Evolutionary conservation across 1,140 invertebrate genomes (phyloP).

Genomic region (Saccostrea cuccullata): DNA sequence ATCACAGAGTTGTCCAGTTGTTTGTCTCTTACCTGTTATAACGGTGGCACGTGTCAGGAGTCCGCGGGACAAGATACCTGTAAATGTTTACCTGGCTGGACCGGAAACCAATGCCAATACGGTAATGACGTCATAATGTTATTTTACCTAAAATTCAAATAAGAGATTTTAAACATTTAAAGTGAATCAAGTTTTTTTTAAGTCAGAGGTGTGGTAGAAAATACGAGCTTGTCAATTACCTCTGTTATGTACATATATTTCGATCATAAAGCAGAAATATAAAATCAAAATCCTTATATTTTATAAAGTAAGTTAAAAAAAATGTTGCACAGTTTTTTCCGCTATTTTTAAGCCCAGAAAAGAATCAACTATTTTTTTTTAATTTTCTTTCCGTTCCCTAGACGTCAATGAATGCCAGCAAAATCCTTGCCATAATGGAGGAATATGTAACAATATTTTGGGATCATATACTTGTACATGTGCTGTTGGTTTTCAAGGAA

Average conservation of each 20-base stretch:
- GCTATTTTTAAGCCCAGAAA: background rate
- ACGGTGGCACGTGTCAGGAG: slow-evolving; percentile 44
- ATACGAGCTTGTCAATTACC: no score
- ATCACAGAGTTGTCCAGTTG: background rate
- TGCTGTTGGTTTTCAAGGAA: background rate
- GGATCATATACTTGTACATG: slow-evolving; percentile 22
- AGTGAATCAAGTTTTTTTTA: no score
- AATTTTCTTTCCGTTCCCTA: background rate
- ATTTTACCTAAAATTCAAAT: background rate
- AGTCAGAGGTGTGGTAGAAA: no score
- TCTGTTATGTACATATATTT: no score
- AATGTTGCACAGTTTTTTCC: no score
- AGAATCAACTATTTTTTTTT: background rate
- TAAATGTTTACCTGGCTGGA: slow-evolving; percentile 39
- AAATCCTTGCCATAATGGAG: slow-evolving; percentile 38
- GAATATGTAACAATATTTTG: slow-evolving; percentile 18
- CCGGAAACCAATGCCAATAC: slow-evolving; percentile 5
- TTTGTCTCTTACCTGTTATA: slow-evolving; percentile 33
- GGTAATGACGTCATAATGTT: background rate
- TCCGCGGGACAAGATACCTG: slow-evolving; percentile 4
- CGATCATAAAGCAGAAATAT: no score
- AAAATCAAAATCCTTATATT: no score
- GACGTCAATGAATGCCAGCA: slow-evolving; percentile 33
- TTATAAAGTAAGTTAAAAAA: no score
- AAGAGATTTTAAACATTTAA: no score